Base-by-base conservation (phyloP, 2,113 vertebrate genomes). In the Chaetodon auriga region DNA sequence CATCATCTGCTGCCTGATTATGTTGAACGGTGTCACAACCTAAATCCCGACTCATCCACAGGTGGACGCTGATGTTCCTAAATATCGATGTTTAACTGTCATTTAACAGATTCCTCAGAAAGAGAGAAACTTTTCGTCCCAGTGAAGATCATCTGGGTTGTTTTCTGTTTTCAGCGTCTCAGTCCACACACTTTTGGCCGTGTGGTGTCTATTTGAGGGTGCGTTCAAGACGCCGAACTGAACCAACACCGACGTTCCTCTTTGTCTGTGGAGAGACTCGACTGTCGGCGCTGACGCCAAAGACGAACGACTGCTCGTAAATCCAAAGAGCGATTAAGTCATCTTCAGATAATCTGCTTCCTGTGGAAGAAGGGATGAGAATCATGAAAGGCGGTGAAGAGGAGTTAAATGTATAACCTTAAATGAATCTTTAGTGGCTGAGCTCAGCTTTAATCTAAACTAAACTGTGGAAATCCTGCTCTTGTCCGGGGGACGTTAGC, bases 401-500 rank as follows among this genome's bases (percentile, higher is more conserved):
- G 11, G 16, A 61, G 13, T 65, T 75, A 55, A 66, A 55, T 49
- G 8, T 46, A 54, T 43, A 71, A 21, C 49, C 51, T 65, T 60
- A 8, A 25, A 75, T 78, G 13, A 93, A 94, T 93, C 74, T 92
- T 92, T 76, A 87, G 71, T 53, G 85, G 73, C 25, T 88, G 79
- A 87, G 76, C 48, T 82, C 14, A n/a, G 25, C 14, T 46, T 87
- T 94, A 95, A 95, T 91, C 90, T 85, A 89, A 53, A 54, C 88
- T 91, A 93, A 95, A 94, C 89, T 84, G 80, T 72, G 89, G 83
- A 89, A 90, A 91, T 87, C 89, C 83, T 82, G 61, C 77, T 92
- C 84, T 72, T 93, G 91, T 93, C 86, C 63, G 57, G 46, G 62
- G 30, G 7, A n/a, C 68, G 94, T 95, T 95, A 94, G 81, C 93